These are phyloP conservation scores for Sebastes aleutianus DNA, from an alignment of 2,797 vertebrate genomes.

Conservation along the genomic window DNA sequence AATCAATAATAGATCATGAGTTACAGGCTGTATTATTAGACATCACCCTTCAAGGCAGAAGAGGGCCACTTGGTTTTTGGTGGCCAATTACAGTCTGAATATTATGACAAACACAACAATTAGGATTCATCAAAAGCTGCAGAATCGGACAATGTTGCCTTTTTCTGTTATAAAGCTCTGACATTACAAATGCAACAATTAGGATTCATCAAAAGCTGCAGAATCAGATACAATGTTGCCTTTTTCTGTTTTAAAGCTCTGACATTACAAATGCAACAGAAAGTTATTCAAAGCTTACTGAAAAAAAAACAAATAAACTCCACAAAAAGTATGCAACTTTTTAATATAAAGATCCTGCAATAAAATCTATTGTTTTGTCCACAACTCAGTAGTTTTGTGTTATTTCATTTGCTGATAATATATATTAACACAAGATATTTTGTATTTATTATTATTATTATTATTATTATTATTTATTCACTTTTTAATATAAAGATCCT, in stretches of 20 bases:
- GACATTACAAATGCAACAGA: not conserved
- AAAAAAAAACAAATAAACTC: not conserved
- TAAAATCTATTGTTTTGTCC: too few relatives aligned
- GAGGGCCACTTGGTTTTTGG: not conserved
- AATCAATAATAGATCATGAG: conserved; percentile 43
- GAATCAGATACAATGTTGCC: not conserved
- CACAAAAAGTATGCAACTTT: not conserved
- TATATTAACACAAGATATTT: not conserved
- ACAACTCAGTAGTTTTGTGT: not conserved
- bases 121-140: not conserved
- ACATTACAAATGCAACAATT: not conserved
- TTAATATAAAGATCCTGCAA: not conserved
- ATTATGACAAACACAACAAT: conserved; percentile 29
- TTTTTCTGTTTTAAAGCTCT: too few relatives aligned
- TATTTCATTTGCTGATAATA: not conserved
- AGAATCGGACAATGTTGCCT: not conserved
- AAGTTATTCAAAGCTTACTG: not conserved
- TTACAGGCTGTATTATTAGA: conserved; percentile 10
- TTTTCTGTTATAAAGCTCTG: too few relatives aligned
- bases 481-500: not conserved
- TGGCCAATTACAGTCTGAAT: conserved; percentile 16
- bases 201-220: not conserved
- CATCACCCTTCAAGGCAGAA: not conserved
- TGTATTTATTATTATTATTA: not conserved
- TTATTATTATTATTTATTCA: too few relatives aligned